These are phyloP conservation scores for Bradypus variegatus DNA, from an alignment of 2,797 vertebrate species.

Conservation along the genomic window DNA sequence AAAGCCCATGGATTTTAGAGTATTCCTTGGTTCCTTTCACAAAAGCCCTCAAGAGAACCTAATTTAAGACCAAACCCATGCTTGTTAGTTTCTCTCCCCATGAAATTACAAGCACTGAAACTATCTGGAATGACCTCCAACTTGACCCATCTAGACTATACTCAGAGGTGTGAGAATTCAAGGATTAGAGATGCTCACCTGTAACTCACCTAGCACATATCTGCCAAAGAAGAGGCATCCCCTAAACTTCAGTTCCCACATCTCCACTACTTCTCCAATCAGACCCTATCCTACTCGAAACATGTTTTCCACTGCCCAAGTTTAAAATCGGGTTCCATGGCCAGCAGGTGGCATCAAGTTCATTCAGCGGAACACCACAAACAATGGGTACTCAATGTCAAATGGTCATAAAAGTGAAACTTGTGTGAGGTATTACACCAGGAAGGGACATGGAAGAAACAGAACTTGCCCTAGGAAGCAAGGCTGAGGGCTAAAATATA, in stretches of 20 bases:
- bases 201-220: not conserved
- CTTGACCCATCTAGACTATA: not conserved
- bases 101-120: not conserved
- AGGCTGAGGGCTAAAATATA: not conserved
- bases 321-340: not conserved
- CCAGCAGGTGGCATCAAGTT: not conserved
- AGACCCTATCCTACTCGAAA: not conserved
- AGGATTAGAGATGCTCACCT: constrained; percentile 1
- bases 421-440: not conserved
- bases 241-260: not conserved
- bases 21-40: constrained; percentile 5
- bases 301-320: not conserved
- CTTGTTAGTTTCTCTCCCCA: not conserved
- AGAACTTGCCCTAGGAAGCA: constrained; percentile 7
- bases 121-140: not conserved
- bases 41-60: not conserved
- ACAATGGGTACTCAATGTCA: not conserved
- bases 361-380: not conserved
- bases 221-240: not conserved
- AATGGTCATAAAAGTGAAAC: not conserved
- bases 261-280: not conserved
- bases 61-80: not conserved
- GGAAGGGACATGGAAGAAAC: not conserved
- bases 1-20: not conserved
- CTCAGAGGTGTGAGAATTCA: constrained; percentile 21